These are phyloP conservation scores for Passer domesticus DNA, from an alignment of 2,113 vertebrate genomes.

Conservation along the genomic window DNA sequence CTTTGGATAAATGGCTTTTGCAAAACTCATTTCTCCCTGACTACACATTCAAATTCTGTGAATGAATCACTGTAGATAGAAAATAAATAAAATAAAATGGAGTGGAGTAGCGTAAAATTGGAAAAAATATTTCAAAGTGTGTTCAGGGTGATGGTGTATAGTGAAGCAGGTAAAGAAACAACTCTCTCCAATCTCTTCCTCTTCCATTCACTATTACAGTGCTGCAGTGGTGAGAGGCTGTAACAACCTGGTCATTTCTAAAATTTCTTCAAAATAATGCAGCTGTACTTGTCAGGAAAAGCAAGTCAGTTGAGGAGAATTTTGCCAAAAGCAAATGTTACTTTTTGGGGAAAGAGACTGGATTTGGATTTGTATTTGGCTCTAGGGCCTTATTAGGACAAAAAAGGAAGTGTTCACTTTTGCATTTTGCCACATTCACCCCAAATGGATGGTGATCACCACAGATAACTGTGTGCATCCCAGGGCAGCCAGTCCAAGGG, in stretches of 20 bases:
- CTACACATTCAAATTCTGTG: not conserved
- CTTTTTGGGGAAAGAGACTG: not conserved
- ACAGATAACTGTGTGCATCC: fast-evolving
- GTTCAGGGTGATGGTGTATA: not conserved
- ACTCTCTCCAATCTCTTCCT: not conserved
- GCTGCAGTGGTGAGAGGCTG: not conserved
- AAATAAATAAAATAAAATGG: not conserved
- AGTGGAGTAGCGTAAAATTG: not conserved
- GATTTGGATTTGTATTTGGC: not conserved
- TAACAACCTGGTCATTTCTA: not conserved
- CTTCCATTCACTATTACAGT: not conserved
- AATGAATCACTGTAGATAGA: not conserved
- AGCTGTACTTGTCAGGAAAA: not conserved
- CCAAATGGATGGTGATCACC: not conserved
- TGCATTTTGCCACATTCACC: not conserved
- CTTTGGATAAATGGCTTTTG: not conserved
- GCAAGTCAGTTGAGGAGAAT: not conserved
- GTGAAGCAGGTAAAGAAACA: not conserved
- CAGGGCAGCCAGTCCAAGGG: not conserved
- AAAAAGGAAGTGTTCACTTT: not conserved
- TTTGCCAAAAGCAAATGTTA: not conserved
- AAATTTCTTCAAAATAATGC: not conserved
- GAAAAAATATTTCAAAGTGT: not conserved
- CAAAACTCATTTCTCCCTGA: not conserved
- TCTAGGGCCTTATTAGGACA: not conserved